Evolutionary conservation across 1,140 invertebrate species (phyloP).

Genomic region (Pseudomyrmex dendroicus): DNA sequence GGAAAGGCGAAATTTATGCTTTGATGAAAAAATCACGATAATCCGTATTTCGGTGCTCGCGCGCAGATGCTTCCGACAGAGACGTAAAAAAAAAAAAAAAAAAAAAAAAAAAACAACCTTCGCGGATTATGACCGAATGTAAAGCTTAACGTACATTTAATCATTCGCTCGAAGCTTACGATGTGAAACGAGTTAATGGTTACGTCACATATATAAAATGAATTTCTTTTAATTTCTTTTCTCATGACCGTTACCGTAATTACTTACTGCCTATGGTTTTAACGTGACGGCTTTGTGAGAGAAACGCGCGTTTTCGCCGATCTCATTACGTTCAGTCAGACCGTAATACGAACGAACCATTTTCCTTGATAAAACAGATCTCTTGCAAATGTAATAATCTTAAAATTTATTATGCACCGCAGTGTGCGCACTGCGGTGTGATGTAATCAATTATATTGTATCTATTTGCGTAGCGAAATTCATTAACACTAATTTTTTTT

Average conservation of each 20-base stretch:
- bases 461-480: not conserved
- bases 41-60: not conserved
- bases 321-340: slow-evolving; percentile 8
- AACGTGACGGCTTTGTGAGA: slow-evolving; percentile 10
- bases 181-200: slow-evolving; percentile 21
- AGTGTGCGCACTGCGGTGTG: not conserved
- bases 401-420: slow-evolving; percentile 10
- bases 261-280: slow-evolving; percentile 33
- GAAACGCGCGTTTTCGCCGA: not conserved
- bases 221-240: slow-evolving; percentile 46
- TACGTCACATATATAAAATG: slow-evolving; percentile 8
- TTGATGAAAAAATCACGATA: not conserved
- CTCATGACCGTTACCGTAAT: slow-evolving; percentile 1
- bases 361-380: not conserved
- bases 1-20: not conserved
- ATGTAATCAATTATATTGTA: not conserved
- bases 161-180: slow-evolving; percentile 14
- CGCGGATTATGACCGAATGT: slow-evolving; percentile 21
- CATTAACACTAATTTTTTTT: slow-evolving; percentile 1
- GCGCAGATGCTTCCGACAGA: slow-evolving; percentile 1
- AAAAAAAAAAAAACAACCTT: not conserved
- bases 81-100: slow-evolving; percentile 1
- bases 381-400: slow-evolving; percentile 17
- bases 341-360: not conserved
- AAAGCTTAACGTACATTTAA: slow-evolving; percentile 43